A percentile compares a stretch with the other conserved stretches of the same genome.
Conservation (phyloP, 53 echinoderm and acorn worm genomes). For the Apostichopus leukothele region DNA sequence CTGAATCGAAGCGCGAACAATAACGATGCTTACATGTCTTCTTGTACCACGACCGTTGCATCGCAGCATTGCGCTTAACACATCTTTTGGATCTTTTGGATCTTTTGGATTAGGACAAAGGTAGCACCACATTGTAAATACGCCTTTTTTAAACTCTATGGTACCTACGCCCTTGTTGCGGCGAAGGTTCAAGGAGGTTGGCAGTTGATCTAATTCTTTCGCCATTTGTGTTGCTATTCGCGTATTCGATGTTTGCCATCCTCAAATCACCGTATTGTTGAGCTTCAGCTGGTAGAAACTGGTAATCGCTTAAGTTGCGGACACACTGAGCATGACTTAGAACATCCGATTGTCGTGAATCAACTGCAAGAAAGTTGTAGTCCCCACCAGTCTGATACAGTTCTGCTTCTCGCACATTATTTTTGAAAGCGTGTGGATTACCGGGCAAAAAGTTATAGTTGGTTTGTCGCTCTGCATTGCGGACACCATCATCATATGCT, state of each 20-base stretch:
- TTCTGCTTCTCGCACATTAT: neutral
- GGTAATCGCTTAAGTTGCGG: neutral
- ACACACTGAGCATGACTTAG: slow-evolving; percentile 7
- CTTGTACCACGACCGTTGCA: too few relatives aligned
- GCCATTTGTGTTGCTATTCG: neutral
- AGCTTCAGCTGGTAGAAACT: slow-evolving; percentile 16
- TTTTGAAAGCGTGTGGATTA: neutral
- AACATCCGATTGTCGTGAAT: neutral
- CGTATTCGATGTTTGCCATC: slow-evolving; percentile 26
- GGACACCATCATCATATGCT: neutral
- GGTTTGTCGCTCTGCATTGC: neutral
- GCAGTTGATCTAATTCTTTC: neutral
- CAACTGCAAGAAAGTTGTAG: neutral
- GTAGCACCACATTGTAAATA: too few relatives aligned
- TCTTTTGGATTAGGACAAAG: too few relatives aligned
- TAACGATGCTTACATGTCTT: too few relatives aligned
- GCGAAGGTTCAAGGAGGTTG: neutral
- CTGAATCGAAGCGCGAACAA: too few relatives aligned
- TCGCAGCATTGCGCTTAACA: too few relatives aligned
- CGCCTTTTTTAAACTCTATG: neutral
- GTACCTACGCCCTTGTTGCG: neutral
- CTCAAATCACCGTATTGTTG: slow-evolving; percentile 15
- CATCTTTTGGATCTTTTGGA: too few relatives aligned
- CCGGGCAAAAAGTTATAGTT: slow-evolving; percentile 33
- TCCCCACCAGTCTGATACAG: neutral